Base-by-base conservation (phyloP, 2,888 invertebrate species). In the Calameuta pallipes region DNA sequence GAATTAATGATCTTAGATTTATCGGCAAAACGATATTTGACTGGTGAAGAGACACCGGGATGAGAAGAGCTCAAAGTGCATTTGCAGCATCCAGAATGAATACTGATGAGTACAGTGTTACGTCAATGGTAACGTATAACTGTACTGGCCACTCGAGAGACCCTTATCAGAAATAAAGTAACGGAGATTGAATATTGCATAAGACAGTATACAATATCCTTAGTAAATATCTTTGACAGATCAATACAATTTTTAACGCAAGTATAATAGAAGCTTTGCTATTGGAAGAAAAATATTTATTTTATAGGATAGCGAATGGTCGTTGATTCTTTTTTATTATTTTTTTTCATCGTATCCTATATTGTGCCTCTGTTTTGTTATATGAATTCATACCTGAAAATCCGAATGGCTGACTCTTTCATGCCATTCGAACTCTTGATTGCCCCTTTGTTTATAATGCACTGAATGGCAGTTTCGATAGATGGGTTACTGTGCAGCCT, bases 361-460 rank as follows among this genome's bases (percentile, higher is more conserved):
- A 56, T 56, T 23, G 56, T 56, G 9, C 23, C 23, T 56, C 1
- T 23, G 15, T 56, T 56, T 56, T 56, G 6, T 56, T 56, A 56
- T 56, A 56, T 56, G 23, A 9, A 56, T 56, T 56, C 56, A 23
- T 56, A 56, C 6, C 56, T 56, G 1, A 81, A 83, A 85, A 84
- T 79, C 80, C 80, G 78, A 81, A 75, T 78, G 80, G 79, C 81
- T 77, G 82, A 85, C 83, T 86, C 83, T 85, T 87, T 86, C 82
- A 82, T 31, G 76, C 81, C 73, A 82, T 77, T 80, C 80, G 81
- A 82, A 84, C 85, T 85, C 87, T 86, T 86, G 87, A 88, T 87
- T 82, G 82, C 77, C 82, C 84, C 80, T 86, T 89, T 89, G 87
- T 88, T 88, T 86, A 85, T 84, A 80, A 80, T 80, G 80, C 83